phyloP scores from a whole-genome alignment of 2,888 invertebrate genomes.

The Calliphora vomitoria region DNA sequence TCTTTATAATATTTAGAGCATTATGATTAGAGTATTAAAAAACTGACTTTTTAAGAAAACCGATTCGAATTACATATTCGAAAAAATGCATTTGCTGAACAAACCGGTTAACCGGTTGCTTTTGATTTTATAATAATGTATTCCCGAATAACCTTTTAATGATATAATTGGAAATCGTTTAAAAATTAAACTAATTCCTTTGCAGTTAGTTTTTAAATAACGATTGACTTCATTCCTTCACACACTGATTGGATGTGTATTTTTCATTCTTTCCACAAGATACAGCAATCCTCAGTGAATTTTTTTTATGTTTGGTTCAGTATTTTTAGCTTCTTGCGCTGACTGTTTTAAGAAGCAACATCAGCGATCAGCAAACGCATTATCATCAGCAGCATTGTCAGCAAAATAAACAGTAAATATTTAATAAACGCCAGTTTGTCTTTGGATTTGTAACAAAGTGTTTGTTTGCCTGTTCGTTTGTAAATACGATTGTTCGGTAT shows the following conservation, averaged over 20 bases:
- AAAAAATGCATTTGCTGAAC: too few species aligned
- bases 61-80: too few species aligned
- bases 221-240: neutral
- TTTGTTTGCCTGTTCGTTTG: constrained; percentile 46
- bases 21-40: too few species aligned
- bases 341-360: constrained; percentile 27
- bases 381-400: constrained; percentile 7
- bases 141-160: too few species aligned
- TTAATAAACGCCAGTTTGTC: constrained; percentile 56
- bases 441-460: constrained; percentile 61
- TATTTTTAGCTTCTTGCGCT: constrained; percentile 58
- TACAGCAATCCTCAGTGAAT: constrained; percentile 23
- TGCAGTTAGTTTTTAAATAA: too few species aligned
- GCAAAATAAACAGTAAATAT: constrained; percentile 27
- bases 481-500: constrained; percentile 25
- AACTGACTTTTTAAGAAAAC: too few species aligned
- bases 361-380: constrained; percentile 3
- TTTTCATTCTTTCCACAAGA: constrained; percentile 20
- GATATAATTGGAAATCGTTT: too few species aligned
- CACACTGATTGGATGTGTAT: neutral
- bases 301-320: neutral
- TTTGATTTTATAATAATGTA: too few species aligned
- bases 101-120: too few species aligned
- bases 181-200: too few species aligned
- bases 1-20: too few species aligned